phyloP scores from a whole-genome alignment of 2,888 invertebrate genomes.

The Tinea pellionella region DNA sequence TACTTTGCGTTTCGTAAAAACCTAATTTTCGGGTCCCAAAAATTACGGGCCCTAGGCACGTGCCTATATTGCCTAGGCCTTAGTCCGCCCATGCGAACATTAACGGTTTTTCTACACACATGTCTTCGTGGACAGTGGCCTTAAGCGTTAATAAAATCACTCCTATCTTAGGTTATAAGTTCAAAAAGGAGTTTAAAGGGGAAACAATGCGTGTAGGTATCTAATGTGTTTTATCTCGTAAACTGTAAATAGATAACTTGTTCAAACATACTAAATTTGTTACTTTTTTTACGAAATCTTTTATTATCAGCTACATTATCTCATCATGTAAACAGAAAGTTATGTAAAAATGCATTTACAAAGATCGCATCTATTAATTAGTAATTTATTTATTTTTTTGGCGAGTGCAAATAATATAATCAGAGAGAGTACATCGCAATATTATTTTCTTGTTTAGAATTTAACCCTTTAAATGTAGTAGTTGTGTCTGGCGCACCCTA shows the following conservation, averaged over 20 bases:
- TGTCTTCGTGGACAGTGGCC: no score
- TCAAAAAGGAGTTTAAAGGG: background rate
- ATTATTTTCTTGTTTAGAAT: background rate
- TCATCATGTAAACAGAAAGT: background rate
- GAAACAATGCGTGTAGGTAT: background rate
- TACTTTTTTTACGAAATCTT: background rate
- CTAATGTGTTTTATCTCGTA: background rate
- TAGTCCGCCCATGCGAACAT: no score
- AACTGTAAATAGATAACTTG: background rate
- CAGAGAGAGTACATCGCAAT: no score
- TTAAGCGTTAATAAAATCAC: no score
- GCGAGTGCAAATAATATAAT: no score
- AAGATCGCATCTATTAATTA: background rate
- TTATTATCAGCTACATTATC: background rate
- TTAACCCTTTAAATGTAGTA: background rate
- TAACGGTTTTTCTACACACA: no score
- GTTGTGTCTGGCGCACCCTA: background rate
- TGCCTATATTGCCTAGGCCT: no score
- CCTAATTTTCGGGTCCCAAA: no score
- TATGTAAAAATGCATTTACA: background rate
- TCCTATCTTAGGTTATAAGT: background rate
- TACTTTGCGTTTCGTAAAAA: no score
- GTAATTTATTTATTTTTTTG: no score
- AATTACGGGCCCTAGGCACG: no score
- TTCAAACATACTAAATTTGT: background rate